These are phyloP conservation scores for Plodia interpunctella DNA, from an alignment of 1,140 invertebrate genomes.

Conservation along the genomic window DNA sequence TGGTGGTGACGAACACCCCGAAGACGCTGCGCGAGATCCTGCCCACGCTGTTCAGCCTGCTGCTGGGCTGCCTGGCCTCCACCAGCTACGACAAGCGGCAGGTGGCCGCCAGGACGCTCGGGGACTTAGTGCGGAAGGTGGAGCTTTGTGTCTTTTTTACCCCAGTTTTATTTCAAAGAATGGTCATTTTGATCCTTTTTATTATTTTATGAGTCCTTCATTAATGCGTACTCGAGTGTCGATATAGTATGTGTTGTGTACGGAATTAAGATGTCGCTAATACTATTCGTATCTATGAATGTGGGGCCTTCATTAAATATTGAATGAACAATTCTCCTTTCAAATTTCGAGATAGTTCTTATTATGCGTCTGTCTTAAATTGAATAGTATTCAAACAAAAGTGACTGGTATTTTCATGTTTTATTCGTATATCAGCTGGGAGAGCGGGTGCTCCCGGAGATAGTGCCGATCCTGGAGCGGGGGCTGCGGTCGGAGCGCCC, in stretches of 20 bases:
- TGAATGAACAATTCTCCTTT: too few species aligned
- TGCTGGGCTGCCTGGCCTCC: slow-evolving; percentile 95
- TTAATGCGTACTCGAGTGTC: too few species aligned
- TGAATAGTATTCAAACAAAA: too few species aligned
- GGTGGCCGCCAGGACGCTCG: slow-evolving; percentile 96
- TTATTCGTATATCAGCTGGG: slow-evolving; percentile 81
- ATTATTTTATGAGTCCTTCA: too few species aligned
- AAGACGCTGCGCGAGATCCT: slow-evolving; percentile 97
- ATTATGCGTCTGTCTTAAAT: too few species aligned
- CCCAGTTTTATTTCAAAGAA: slow-evolving; percentile 1
- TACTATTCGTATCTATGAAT: too few species aligned
- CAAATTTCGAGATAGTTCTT: too few species aligned
- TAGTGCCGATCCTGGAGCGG: slow-evolving; percentile 97
- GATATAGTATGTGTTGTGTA: too few species aligned
- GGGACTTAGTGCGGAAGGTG: slow-evolving; percentile 95
- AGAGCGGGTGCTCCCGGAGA: slow-evolving; percentile 97
- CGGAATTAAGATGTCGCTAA: too few species aligned
- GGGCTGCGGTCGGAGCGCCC: slow-evolving; percentile 69
- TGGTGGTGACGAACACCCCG: slow-evolving; percentile 97
- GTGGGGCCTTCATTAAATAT: too few species aligned
- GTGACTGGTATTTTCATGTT: too few species aligned
- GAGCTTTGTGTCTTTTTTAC: neutral
- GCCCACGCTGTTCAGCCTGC: slow-evolving; percentile 93
- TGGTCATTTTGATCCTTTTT: too few species aligned
- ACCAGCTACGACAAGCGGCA: slow-evolving; percentile 97